Percentiles rank a stretch among this genome's conserved stretches.
Evolutionary conservation across 2,888 invertebrate species (phyloP).

Genomic region (Drosophila seclusa): DNA sequence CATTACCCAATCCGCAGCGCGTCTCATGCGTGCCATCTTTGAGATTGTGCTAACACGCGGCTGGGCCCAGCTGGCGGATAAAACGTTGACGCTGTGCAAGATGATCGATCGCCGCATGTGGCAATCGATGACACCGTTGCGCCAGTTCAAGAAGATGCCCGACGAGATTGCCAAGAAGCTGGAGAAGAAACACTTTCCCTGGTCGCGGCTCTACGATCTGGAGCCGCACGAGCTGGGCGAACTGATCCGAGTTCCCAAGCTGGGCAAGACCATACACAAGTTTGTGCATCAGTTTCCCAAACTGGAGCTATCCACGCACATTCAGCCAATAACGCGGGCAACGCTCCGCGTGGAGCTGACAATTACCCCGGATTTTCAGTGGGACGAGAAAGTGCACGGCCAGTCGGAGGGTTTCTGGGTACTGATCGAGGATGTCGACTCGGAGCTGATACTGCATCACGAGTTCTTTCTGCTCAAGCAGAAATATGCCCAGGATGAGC

Average conservation of each 20-base stretch:
- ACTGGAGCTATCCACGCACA: slow-evolving; percentile 97
- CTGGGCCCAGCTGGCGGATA: slow-evolving; percentile 99
- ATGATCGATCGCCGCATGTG: slow-evolving; percentile 99
- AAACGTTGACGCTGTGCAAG: slow-evolving; percentile 97
- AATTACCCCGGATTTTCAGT: slow-evolving; percentile 99
- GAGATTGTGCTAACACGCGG: slow-evolving; percentile 97
- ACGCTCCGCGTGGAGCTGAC: slow-evolving; percentile 98
- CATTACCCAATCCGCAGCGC: slow-evolving; percentile 98
- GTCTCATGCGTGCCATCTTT: slow-evolving; percentile 97
- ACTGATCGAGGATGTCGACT: slow-evolving; percentile 94
- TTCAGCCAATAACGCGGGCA: slow-evolving; percentile 97
- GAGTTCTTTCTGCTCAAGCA: slow-evolving; percentile 97
- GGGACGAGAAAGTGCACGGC: slow-evolving; percentile 97
- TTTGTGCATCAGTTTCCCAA: slow-evolving; percentile 96
- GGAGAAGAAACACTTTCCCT: slow-evolving; percentile 98
- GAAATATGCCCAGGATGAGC: slow-evolving; percentile 97
- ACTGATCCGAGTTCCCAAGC: slow-evolving; percentile 85
- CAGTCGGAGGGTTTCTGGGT: slow-evolving; percentile 95
- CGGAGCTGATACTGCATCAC: slow-evolving; percentile 96
- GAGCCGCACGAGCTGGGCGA: slow-evolving; percentile 99
- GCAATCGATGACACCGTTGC: slow-evolving; percentile 99
- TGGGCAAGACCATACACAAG: slow-evolving; percentile 96
- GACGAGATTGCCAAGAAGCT: slow-evolving; percentile 98
- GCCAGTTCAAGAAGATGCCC: slow-evolving; percentile 99
- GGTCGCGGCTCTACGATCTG: slow-evolving; percentile 97